A percentile compares a stretch with the other conserved stretches of the same genome.
These are phyloP conservation scores for Drosophila quinaria DNA, from an alignment of 2,888 invertebrate species.

Conservation along the genomic window DNA sequence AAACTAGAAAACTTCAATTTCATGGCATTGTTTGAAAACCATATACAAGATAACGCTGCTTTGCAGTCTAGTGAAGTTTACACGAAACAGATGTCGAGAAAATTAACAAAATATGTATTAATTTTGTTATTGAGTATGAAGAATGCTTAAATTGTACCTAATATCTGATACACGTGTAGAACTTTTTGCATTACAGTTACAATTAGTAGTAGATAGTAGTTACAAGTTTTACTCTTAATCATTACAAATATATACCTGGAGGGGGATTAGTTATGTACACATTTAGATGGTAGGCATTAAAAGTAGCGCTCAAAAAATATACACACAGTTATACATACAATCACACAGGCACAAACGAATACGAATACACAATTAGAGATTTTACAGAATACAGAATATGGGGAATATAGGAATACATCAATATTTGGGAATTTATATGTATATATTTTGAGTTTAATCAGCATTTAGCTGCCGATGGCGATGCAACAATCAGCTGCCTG, in stretches of 20 bases:
- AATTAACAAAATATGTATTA: neutral
- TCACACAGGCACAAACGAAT: constrained; percentile 18
- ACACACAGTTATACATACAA: constrained; percentile 48
- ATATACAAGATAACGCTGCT: constrained; percentile 7
- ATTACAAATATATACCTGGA: constrained; percentile 34
- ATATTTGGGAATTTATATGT: neutral
- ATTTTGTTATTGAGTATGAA: neutral
- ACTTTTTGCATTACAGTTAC: constrained; percentile 3
- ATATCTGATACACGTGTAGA: constrained; percentile 7
- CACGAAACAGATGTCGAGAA: neutral
- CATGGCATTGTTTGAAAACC: neutral
- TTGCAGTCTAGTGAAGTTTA: constrained; percentile 18
- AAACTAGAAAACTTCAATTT: neutral
- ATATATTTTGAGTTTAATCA: constrained; percentile 16
- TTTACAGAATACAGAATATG: constrained; percentile 7
- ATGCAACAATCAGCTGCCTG: constrained; percentile 79
- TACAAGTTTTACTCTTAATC: constrained; percentile 11
- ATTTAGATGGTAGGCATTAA: constrained; percentile 59
- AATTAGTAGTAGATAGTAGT: constrained; percentile 14
- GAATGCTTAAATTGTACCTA: constrained; percentile 9
- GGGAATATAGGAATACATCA: neutral
- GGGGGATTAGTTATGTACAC: constrained; percentile 62
- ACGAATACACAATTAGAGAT: constrained; percentile 8
- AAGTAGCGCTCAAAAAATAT: constrained; percentile 73
- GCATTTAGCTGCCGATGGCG: constrained; percentile 49